Evolutionary conservation across 2,113 vertebrate genomes (phyloP), one percentile per base, ranked within the genome.

Genomic region (Bos javanicus): DNA sequence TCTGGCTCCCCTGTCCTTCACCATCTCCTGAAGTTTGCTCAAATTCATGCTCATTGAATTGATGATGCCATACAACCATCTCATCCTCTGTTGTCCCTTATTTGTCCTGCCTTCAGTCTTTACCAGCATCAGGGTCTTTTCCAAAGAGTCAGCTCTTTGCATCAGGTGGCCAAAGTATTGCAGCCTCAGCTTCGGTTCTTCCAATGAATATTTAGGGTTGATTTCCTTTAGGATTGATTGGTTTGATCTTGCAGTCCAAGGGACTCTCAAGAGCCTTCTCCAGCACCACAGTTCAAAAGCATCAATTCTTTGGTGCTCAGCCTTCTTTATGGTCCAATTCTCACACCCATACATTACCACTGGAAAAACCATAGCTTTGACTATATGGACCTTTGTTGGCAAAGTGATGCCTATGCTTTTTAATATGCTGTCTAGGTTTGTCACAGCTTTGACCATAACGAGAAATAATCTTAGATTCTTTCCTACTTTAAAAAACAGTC

Each of bases 391-490:
- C 71, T 76, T 76, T 43, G 36, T 26, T 43, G 39, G 12, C 71
- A 76, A 43, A 43, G 39, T 26, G 39, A 76, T 43, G 23, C 13
- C 71, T 76, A 12, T 76, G 71, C 23, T 76, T 76, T 76, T 76
- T 43, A 76, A 76, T 76, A 76, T 43, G 71, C 71, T 76, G 71
- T 76, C 23, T 76, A 76, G 71, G 36, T 76, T 76, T 43, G 71
- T 76, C 39, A 76, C 14, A 95, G 8, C 83, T 94, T 95, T 56
- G 52, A 89, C 86, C 28, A 54, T 85, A 90, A 88, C 91, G 83
- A 93, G 54, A 91, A 64, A 83, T 94, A 60, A 87, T 98, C 62
- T 89, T 74, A 46, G 85, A 54, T n/a, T 88, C 15, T 50, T 56
- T 36, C 26, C 36, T 93, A 50, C 54, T 89, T 97, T 93, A 88